Percentiles rank a stretch among this genome's conserved stretches.
Evolutionary conservation across 2,888 invertebrate species (phyloP).

Genomic region (Acleris sparsana): DNA sequence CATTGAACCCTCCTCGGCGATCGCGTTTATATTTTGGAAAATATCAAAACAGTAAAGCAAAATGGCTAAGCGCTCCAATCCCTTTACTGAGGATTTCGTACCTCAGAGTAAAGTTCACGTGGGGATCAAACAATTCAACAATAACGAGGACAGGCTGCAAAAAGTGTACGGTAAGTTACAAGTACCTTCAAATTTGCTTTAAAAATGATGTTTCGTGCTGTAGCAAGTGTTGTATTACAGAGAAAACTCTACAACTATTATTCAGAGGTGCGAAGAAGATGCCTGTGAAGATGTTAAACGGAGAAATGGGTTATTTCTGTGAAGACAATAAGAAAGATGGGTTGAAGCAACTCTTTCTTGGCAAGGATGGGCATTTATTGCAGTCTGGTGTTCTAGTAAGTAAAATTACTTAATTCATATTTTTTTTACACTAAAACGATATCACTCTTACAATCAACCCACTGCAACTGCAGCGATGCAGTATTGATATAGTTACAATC

Average conservation of each 20-base stretch:
- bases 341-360: constrained; percentile 71
- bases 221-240: constrained; percentile 48
- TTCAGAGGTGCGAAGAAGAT: constrained; percentile 68
- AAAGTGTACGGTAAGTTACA: constrained; percentile 68
- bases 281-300: constrained; percentile 38
- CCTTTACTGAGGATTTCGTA: constrained; percentile 69
- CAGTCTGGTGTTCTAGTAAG: constrained; percentile 61
- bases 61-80: constrained; percentile 76
- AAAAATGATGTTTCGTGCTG: background rate
- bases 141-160: constrained; percentile 68
- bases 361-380: constrained; percentile 64
- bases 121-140: constrained; percentile 71
- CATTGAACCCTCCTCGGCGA: background rate
- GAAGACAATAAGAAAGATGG: constrained; percentile 52
- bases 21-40: background rate
- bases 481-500: too few relatives aligned
- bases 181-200: background rate
- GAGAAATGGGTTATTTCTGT: constrained; percentile 35
- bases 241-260: constrained; percentile 68
- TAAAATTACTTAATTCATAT: background rate
- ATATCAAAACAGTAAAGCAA: constrained; percentile 9
- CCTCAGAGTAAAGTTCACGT: constrained; percentile 75
- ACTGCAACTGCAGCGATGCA: too few relatives aligned
- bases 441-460: too few relatives aligned
- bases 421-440: too few relatives aligned